Base-by-base conservation (phyloP, 2,888 invertebrate genomes). In the Drosophila histrio region DNA sequence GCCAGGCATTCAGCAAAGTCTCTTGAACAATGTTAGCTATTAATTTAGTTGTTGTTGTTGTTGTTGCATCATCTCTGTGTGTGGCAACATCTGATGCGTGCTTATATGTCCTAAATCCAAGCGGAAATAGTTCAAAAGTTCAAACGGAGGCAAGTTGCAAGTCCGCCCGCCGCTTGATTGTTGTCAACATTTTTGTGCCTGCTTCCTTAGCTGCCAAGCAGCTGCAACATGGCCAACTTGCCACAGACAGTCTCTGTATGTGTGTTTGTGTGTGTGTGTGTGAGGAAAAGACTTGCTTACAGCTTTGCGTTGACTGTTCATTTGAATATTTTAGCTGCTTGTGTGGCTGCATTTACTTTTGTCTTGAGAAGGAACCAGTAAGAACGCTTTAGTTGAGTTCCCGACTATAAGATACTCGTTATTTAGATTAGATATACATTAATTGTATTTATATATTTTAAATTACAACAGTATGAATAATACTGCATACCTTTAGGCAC, bases 251-350 rank as follows among this genome's bases (percentile, higher is more conserved):
- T 21, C 8, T 17, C 2, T 43, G 53, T 21, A 28, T 19, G 52
- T 30, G 43, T n/a, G 54, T 38, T 8, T 41, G 28, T 19, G 13
- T 39, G n/a, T 38, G 26, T 9, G 38, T 44, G 50, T 56, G 62
- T 47, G 39, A 26, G n/a, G 50, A 36, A 38, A 28, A 47, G 52
- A 66, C 58, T 72, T 65, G 63, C 79, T 75, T 66, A 56, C 52
- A 57, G 74, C 64, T 65, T 50, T 64, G 58, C 38, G 61, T 69
- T 75, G 70, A 65, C 44, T 84, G 87, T 88, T 83, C 83, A 84
- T 84, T 84, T 84, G 88, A 88, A 84, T 84, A 84, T 88, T 87
- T 88, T 79, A 88, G 87, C 77, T 79, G 61, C 69, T 78, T 69
- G 53, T 80, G 78, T 39, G 65, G 61, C 79, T 81, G 85, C 87